Percentiles rank a stretch among this genome's conserved stretches.
Conservation (phyloP, 2,113 vertebrate genomes). For the Trematomus loennbergii region DNA sequence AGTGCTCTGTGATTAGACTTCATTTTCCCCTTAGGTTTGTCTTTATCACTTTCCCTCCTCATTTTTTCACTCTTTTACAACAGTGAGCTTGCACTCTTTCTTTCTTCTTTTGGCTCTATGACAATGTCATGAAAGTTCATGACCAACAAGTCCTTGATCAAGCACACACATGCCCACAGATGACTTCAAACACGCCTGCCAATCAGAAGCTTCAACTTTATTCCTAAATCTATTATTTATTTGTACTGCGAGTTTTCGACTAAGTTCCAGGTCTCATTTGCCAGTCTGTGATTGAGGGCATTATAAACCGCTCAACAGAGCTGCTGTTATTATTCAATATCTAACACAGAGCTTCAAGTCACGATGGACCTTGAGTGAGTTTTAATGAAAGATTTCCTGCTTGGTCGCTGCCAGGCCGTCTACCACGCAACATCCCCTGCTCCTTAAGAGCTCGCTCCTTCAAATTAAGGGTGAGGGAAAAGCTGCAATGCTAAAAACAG, state of each 20-base stretch:
- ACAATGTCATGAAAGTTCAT: constrained; percentile 45
- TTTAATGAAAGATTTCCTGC: constrained; percentile 82
- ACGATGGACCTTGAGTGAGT: constrained; percentile 62
- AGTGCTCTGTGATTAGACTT: constrained; percentile 60
- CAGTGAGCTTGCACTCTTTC: constrained; percentile 23
- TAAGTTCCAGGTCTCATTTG: constrained; percentile 37
- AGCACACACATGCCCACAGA: not conserved
- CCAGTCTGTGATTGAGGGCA: constrained; percentile 33
- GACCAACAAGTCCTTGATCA: constrained; percentile 43
- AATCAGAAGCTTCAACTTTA: constrained; percentile 35
- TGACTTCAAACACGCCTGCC: constrained; percentile 48
- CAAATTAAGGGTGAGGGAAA: constrained; percentile 60
- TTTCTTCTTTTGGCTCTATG: constrained; percentile 38
- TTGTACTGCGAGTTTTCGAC: constrained; percentile 21
- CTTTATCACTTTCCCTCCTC: constrained; percentile 63
- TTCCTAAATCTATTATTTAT: constrained; percentile 34
- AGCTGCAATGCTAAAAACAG: constrained; percentile 60
- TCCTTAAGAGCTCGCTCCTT: constrained; percentile 54
- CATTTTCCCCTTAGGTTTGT: constrained; percentile 52
- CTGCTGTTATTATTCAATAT: constrained; percentile 55
- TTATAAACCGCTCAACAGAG: constrained; percentile 53
- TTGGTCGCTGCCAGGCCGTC: constrained; percentile 45
- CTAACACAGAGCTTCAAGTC: constrained; percentile 62
- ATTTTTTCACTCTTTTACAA: constrained; percentile 53
- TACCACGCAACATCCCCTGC: constrained; percentile 56